phyloP scores from a whole-genome alignment of 2,888 invertebrate genomes.

The Flexamia atlantica region DNA sequence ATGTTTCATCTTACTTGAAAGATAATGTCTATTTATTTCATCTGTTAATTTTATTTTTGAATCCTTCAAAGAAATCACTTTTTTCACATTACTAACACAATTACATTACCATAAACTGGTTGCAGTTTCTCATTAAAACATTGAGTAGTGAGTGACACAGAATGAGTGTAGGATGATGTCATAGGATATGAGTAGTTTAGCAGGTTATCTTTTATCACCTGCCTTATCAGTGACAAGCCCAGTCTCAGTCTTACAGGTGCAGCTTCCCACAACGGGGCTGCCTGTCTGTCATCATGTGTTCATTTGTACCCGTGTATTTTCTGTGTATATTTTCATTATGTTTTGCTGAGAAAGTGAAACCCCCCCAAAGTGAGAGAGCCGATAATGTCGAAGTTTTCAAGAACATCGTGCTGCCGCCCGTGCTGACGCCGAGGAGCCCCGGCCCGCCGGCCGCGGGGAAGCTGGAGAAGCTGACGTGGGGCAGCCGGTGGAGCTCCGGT shows the following conservation, averaged over 20 bases:
- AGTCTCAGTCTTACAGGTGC: slow-evolving; percentile 25
- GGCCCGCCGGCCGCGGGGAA: not conserved
- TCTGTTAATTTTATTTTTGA: no score
- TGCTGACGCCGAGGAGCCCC: slow-evolving; percentile 16
- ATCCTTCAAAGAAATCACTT: no score
- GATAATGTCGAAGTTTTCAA: slow-evolving; percentile 52
- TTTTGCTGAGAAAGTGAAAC: not conserved
- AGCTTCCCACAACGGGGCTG: not conserved
- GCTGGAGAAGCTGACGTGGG: slow-evolving; percentile 12
- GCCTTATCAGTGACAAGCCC: slow-evolving; percentile 32
- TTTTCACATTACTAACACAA: not conserved
- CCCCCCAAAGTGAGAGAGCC: not conserved
- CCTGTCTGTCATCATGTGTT: slow-evolving; percentile 40
- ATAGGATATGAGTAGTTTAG: slow-evolving; percentile 24
- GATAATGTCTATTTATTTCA: no score
- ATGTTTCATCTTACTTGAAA: no score
- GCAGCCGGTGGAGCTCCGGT: not conserved
- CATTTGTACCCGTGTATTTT: not conserved
- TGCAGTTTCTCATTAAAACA: not conserved
- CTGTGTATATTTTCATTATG: slow-evolving; percentile 8
- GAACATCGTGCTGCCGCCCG: slow-evolving; percentile 45
- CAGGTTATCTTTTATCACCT: slow-evolving; percentile 36
- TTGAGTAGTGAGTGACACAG: not conserved
- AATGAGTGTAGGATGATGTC: slow-evolving; percentile 11
- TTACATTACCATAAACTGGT: not conserved